Evolutionary conservation across 2,888 invertebrate genomes (phyloP).

Genomic region (Therioaphis trifolii): DNA sequence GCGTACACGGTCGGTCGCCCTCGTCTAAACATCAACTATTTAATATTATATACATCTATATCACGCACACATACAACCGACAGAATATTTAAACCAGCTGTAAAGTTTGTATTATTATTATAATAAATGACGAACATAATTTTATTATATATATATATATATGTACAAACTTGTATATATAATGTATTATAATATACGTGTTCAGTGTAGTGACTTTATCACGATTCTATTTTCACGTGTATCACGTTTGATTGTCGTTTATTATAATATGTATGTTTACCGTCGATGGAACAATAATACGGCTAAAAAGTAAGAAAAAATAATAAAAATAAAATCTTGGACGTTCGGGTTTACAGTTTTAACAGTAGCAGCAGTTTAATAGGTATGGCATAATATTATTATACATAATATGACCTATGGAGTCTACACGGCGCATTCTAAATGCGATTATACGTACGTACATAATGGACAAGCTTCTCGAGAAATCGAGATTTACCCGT

Average conservation of each 20-base stretch:
- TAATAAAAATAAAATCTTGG: background rate
- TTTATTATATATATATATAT: slow-evolving; percentile 5
- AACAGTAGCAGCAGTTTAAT: too few species aligned
- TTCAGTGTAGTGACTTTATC: slow-evolving; percentile 16
- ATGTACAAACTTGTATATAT: background rate
- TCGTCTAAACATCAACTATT: background rate
- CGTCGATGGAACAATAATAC: background rate
- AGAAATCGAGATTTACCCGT: too few species aligned
- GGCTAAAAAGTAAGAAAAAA: background rate
- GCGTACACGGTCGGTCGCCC: background rate
- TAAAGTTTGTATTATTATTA: slow-evolving; percentile 17
- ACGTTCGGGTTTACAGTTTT: background rate
- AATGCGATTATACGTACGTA: background rate
- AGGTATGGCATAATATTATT: background rate
- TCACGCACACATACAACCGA: background rate
- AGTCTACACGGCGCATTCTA: background rate
- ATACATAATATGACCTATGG: background rate
- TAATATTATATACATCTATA: background rate
- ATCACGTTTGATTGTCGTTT: slow-evolving; percentile 39
- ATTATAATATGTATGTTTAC: background rate
- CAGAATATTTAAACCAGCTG: background rate
- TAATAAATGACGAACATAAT: slow-evolving; percentile 10
- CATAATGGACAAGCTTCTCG: background rate
- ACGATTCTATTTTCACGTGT: slow-evolving; percentile 34
- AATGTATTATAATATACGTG: background rate